phyloP scores from a whole-genome alignment of 2,113 vertebrate species.

The Percina caprodes region DNA sequence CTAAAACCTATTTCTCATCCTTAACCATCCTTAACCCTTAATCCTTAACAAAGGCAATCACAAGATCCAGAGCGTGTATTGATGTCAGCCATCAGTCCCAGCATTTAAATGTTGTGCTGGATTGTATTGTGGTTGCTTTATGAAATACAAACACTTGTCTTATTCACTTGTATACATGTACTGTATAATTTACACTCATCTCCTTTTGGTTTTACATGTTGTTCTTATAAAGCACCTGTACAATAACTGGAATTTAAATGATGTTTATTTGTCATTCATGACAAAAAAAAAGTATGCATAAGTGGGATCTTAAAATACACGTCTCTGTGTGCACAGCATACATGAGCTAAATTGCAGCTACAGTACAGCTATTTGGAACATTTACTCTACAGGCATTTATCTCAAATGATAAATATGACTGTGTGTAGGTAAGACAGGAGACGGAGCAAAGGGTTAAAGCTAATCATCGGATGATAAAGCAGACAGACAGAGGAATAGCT shows the following conservation, averaged over 20 bases:
- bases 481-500: too few relatives aligned
- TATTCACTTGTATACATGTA: background rate
- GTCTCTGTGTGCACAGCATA: too few relatives aligned
- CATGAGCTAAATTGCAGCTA: too few relatives aligned
- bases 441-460: too few relatives aligned
- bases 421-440: too few relatives aligned
- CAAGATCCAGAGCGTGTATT: background rate
- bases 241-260: background rate
- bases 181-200: background rate
- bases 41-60: slow-evolving; percentile 2
- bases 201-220: background rate
- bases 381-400: too few relatives aligned
- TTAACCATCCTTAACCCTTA: background rate
- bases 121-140: background rate
- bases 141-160: background rate
- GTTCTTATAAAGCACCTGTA: background rate
- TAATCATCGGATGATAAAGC: too few relatives aligned
- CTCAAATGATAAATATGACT: too few relatives aligned
- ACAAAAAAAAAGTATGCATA: background rate
- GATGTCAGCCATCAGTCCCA: background rate
- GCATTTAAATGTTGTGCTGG: background rate
- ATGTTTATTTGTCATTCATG: background rate
- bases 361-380: too few relatives aligned
- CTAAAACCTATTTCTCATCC: slow-evolving; percentile 19
- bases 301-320: background rate